A percentile compares a stretch with the other conserved stretches of the same genome.
These are phyloP conservation scores for Drosophila quadrilineata DNA, from an alignment of 1,140 invertebrate genomes.

Conservation along the genomic window DNA sequence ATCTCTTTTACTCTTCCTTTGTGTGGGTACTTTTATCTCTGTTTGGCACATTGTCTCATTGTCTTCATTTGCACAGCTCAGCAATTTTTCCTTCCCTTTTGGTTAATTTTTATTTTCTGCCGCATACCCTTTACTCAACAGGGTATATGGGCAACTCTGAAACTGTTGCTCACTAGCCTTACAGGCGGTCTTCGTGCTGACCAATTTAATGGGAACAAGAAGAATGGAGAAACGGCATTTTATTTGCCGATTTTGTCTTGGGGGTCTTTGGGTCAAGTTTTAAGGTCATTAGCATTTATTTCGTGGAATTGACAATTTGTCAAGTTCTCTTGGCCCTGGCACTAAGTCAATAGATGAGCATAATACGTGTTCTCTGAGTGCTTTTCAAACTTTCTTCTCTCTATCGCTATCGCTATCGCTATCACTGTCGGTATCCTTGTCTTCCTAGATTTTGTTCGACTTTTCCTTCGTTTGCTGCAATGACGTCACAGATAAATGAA, in stretches of 20 bases:
- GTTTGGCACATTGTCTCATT: slow-evolving; percentile 14
- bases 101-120: background rate
- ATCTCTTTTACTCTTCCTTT: background rate
- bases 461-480: no score
- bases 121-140: slow-evolving; percentile 2
- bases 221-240: no score
- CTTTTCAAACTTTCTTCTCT: background rate
- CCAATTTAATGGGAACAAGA: no score
- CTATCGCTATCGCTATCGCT: no score
- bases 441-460: no score
- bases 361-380: slow-evolving; percentile 12
- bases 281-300: slow-evolving; percentile 39
- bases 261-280: slow-evolving; percentile 12
- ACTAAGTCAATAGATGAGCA: slow-evolving; percentile 35
- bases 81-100: background rate
- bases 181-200: no score
- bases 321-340: slow-evolving; percentile 16
- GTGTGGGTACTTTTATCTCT: background rate
- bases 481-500: slow-evolving; percentile 4
- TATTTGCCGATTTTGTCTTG: background rate
- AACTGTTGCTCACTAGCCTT: no score
- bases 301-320: slow-evolving; percentile 43
- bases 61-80: slow-evolving; percentile 21
- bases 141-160: no score
- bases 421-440: no score